Evolutionary conservation across 2,797 vertebrate species (phyloP).

Genomic region (Tinamus major): DNA sequence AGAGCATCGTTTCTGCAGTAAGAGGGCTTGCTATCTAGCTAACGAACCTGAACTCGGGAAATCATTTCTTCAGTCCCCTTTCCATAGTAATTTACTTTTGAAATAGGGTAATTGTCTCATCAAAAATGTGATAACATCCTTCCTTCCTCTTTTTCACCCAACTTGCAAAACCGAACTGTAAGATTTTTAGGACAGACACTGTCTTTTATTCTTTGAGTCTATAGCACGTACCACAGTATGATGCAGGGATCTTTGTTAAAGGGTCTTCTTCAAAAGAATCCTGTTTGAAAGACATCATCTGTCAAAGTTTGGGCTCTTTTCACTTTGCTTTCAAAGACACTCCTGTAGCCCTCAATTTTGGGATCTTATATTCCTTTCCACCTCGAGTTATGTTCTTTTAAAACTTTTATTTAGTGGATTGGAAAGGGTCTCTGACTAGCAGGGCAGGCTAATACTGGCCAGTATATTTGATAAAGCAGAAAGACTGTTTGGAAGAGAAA

Average conservation of each 20-base stretch:
- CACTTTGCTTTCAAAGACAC: not conserved
- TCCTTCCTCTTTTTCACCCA: not conserved
- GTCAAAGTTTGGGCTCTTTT: not conserved
- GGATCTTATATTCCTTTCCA: not conserved
- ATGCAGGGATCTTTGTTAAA: not conserved
- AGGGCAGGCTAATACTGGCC: not conserved
- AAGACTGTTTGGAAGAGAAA: not conserved
- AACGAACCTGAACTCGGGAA: not conserved
- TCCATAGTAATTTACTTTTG: not conserved
- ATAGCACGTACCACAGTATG: not conserved
- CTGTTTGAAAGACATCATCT: not conserved
- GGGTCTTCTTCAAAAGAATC: not conserved
- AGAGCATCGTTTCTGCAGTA: not conserved
- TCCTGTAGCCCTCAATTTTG: not conserved
- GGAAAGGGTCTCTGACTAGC: not conserved
- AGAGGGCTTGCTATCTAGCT: not conserved
- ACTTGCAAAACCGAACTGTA: not conserved
- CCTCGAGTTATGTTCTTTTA: not conserved
- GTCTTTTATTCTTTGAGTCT: not conserved
- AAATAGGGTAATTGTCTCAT: not conserved
- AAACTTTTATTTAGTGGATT: not conserved
- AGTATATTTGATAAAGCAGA: not conserved
- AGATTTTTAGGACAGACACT: not conserved
- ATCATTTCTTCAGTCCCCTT: not conserved
- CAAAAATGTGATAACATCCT: not conserved